Base-by-base conservation (phyloP, 2,113 vertebrate genomes). In the Pachyramphus minor region DNA sequence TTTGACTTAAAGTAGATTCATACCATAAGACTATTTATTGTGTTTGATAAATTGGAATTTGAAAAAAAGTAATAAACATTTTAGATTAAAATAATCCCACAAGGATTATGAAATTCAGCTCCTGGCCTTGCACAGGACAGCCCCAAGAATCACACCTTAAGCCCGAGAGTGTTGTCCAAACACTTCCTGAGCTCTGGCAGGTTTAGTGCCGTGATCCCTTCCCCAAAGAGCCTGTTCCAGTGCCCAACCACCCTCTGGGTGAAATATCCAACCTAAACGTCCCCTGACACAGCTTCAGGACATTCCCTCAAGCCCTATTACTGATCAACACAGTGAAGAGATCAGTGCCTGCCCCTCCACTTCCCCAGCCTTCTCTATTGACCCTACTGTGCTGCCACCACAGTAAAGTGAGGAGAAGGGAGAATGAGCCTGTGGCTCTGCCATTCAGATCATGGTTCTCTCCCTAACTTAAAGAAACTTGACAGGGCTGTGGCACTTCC, bases 331-430 rank as follows among this genome's bases (percentile, higher is more conserved):
- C 19, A 59, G 14, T 50, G 9, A 16, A 44, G 30, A 67, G 15
- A 45, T 21, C 19, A 45, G 6, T 53, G 39, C 11, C 45, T 60
- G 7, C 10, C 16, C 28, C 20, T 68, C 20, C 52, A 53, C 24
- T 67, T 17, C 23, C 13, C 28, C 12, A 28, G 2, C 33, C 63
- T 66, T 44, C 41, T 64, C 24, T 68, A 16, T 28, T 21, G 73
- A 13, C 14, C 6, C 13, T 79, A 27, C 11, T 37, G 2, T 67
- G 80, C 21, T 60, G 21, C 13, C 9, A 64, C 31, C 16, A 4
- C 7, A 22, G 16, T 0, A 59, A 6, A 24, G 2, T 0, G 11
- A 14, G 6, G 15, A 88, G 18, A 68, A 68, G 16, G 9, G 35
- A 87, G 24, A 5, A 68, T 39, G 8, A 90, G 4, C 12, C 23